Evolutionary conservation across 2,113 vertebrate species (phyloP).

Genomic region (Gymnogyps californianus): DNA sequence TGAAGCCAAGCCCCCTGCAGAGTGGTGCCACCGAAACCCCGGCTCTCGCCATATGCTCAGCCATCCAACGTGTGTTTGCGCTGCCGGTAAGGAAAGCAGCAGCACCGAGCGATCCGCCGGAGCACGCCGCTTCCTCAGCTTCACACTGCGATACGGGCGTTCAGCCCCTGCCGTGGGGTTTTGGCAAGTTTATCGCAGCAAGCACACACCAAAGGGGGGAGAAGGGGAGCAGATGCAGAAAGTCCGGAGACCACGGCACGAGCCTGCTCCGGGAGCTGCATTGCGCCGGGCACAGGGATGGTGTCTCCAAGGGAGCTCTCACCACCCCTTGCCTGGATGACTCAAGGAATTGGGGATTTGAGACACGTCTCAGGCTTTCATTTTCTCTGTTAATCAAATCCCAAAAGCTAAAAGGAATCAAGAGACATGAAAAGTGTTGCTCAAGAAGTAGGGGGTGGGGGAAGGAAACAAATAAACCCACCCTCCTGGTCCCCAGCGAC

Average conservation of each 20-base stretch:
- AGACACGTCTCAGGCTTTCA: not conserved
- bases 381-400: not conserved
- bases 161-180: not conserved
- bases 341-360: not conserved
- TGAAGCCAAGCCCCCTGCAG: rapidly evolving
- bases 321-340: not conserved
- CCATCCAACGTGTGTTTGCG: rapidly evolving
- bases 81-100: not conserved
- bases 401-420: not conserved
- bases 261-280: not conserved
- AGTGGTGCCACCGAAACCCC: not conserved
- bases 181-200: not conserved
- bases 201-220: not conserved
- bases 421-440: not conserved
- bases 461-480: conserved; percentile 16
- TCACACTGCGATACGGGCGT: rapidly evolving
- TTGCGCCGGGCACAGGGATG: rapidly evolving
- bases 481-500: not conserved
- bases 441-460: not conserved
- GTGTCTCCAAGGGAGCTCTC: not conserved
- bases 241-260: rapidly evolving
- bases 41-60: not conserved
- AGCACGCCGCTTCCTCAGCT: not conserved
- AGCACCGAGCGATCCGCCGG: rapidly evolving
- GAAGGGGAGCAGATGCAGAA: not conserved